Evolutionary conservation across 2,797 vertebrate species (phyloP), one percentile per base, ranked within the genome.

Genomic region (Pangasius macronema): DNA sequence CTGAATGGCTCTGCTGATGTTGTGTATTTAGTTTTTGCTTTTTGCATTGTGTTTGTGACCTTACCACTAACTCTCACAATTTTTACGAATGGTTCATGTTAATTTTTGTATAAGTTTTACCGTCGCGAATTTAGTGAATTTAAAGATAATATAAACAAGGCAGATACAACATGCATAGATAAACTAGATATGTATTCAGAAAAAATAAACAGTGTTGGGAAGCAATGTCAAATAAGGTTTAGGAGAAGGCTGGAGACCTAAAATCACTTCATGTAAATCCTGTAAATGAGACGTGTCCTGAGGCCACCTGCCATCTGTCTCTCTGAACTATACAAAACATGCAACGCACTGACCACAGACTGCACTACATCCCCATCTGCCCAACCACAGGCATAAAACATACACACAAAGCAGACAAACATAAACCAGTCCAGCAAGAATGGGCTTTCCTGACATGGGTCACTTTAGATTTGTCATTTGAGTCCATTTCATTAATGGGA

Each of bases 221-320:
- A 83, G 46, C 42, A 65, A 65, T 53, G 70, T 42, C 16, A 55
- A 70, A 79, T 42, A 79, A 49, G 20, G 39, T 79, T 84, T 55
- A 70, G 75, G 42, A 77, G 53, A 79, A 70, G 3, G 24, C 72
- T 33, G 0, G 72, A 83, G 46, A 55, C 61, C 22, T 53, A 57
- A 77, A 82, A 73, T 70, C 61, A 81, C 68, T 84, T 87, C 36
- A 85, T 84, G 57, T 68, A 82, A 81, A 83, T 91, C 89, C 84
- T 91, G 84, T 91, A 91, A 95, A 94, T 93, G 82, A 93, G 93
- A 94, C 90, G 88, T 93, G 90, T 91, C 91, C 92, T 89, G 87
- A 91, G 89, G 91, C 92, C 92, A 94, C 88, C 86, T 87, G 88
- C 83, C 93, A 94, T 95, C 94, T 94, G 89, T 88, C 85, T 87